These are phyloP conservation scores for Scrobipalpa atriplicella DNA, from an alignment of 2,888 invertebrate genomes.

Conservation along the genomic window DNA sequence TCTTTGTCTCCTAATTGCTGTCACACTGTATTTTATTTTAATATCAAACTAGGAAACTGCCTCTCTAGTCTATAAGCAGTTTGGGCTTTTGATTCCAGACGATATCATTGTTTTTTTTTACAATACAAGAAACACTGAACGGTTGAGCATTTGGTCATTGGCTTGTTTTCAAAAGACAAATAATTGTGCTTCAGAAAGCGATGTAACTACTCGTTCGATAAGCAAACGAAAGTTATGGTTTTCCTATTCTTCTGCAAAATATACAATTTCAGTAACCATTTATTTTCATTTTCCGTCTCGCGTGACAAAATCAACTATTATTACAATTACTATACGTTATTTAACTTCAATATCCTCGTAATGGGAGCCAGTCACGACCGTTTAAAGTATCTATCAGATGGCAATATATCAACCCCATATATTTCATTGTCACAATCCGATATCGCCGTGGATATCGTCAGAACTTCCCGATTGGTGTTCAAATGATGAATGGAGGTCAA, in stretches of 20 bases:
- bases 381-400: neutral
- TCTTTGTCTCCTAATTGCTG: no score
- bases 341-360: neutral
- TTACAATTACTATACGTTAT: neutral
- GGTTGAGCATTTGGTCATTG: no score
- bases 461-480: neutral
- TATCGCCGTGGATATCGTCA: conserved; percentile 16
- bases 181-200: no score
- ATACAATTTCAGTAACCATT: neutral
- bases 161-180: no score
- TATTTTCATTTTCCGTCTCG: neutral
- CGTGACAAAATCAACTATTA: neutral
- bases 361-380: neutral
- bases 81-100: neutral
- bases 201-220: no score
- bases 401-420: conserved; percentile 7
- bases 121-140: neutral
- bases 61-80: neutral
- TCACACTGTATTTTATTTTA: no score
- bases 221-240: neutral
- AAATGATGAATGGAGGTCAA: conserved; percentile 25
- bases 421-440: conserved; percentile 14
- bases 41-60: neutral
- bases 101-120: neutral
- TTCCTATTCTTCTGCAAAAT: neutral